Base-by-base conservation (phyloP, 2,888 invertebrate genomes). In the Caenorhabditis plicata region DNA sequence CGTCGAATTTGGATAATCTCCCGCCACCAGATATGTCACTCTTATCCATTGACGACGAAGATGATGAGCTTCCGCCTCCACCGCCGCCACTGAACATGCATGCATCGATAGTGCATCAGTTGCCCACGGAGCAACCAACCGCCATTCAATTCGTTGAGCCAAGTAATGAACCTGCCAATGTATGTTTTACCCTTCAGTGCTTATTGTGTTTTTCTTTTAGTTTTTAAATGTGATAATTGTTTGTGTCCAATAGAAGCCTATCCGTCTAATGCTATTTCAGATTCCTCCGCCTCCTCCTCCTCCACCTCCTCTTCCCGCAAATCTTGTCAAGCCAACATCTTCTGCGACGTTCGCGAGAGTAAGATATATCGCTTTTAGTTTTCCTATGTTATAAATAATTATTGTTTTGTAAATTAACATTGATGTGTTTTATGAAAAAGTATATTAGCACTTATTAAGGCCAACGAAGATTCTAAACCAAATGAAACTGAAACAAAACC, bases 51-150 rank as follows among this genome's bases (percentile, higher is more conserved):
- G 68, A 70, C 36, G 74, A 74, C 17, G 75, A 76, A 22, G 76
- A 76, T 8, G 76, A 76, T 33, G 72, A 71, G 19, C 69, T 77
- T 25, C 66, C 75, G 31, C 78, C 78, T 3, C 77, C 77, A 13
- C 78, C 77, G 4, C 77, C 77, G 4, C 73, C 76, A 1, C 56
- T 67, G 5, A 54, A 72, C 11, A 71, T 71, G 69, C 68, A 69
- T 23, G 40, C 65, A 1, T 72, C 72, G 2, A 65, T 72, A 19
- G 68, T 69, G n/a, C 68, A 71, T 41, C 67, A 71, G 39, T 29
- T 71, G 25, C 67, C 70, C 1, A 23, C 61, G 0, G 62, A 62
- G 41, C 68, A 60, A 7, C 53, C 64, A 20, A 56, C 52, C n/a
- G 42, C 29, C 13, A 67, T 67, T 13, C 61, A 69, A 17, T 58